These are phyloP conservation scores for Colius striatus DNA, from an alignment of 2,113 vertebrate species.

Conservation along the genomic window DNA sequence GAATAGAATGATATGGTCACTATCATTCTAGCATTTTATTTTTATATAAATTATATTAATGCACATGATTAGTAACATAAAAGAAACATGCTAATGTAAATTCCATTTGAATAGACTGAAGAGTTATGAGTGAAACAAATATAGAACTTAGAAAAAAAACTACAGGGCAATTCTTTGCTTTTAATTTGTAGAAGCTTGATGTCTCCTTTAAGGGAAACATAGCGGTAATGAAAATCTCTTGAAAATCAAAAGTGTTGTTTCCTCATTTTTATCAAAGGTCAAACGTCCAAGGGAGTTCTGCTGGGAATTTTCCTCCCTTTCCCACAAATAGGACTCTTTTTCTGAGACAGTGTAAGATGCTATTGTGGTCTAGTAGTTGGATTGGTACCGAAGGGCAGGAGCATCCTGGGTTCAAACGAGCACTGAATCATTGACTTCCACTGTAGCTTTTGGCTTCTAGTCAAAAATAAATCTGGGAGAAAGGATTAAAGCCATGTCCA, in stretches of 20 bases:
- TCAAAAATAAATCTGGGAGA: slow-evolving; percentile 44
- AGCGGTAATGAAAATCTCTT: slow-evolving; percentile 33
- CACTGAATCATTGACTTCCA: slow-evolving; percentile 4
- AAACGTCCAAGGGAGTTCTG: slow-evolving; percentile 63
- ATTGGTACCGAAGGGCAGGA: background rate
- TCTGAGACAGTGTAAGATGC: background rate
- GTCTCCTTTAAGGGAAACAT: slow-evolving; percentile 33
- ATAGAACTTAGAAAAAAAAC: background rate
- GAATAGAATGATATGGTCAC: background rate
- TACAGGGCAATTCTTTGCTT: background rate
- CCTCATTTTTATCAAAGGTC: slow-evolving; percentile 56
- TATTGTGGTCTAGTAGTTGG: slow-evolving; percentile 1
- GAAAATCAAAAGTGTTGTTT: slow-evolving; percentile 50
- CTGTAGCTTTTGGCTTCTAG: slow-evolving; percentile 33
- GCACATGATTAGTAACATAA: background rate
- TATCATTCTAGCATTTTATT: background rate
- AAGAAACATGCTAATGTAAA: background rate
- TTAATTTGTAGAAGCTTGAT: slow-evolving; percentile 2
- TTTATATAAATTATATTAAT: background rate
- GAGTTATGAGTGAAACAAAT: background rate
- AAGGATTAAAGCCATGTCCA: background rate
- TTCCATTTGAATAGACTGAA: background rate
- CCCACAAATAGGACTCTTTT: slow-evolving; percentile 33
- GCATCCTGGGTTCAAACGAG: slow-evolving; percentile 28
- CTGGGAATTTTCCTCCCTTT: slow-evolving; percentile 69